Conservation (phyloP, 2,888 invertebrate genomes). For the Drosophila meridiana region DNA sequence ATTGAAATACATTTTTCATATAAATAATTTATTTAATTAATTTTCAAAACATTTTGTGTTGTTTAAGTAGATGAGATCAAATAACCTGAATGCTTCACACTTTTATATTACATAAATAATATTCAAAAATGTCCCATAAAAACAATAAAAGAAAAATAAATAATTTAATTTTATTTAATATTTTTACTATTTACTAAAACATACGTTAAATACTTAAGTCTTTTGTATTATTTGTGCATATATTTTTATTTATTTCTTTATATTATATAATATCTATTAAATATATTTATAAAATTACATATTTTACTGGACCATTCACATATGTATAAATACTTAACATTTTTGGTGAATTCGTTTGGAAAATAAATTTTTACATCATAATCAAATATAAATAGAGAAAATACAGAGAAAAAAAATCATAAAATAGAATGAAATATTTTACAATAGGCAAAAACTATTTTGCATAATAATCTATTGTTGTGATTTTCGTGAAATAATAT, state of each 20-base stretch:
- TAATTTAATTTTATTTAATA: too few relatives aligned
- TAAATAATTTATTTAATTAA: too few relatives aligned
- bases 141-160: too few relatives aligned
- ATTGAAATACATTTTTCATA: too few relatives aligned
- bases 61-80: too few relatives aligned
- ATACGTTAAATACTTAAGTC: too few relatives aligned
- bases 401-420: not conserved
- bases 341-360: not conserved
- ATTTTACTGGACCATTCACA: not conserved
- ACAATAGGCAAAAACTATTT: slow-evolving; percentile 36
- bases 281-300: not conserved
- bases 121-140: too few relatives aligned
- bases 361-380: not conserved
- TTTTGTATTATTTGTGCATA: too few relatives aligned
- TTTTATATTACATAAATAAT: too few relatives aligned
- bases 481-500: slow-evolving; percentile 27
- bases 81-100: too few relatives aligned
- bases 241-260: not conserved
- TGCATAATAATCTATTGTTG: slow-evolving; percentile 43
- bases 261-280: not conserved
- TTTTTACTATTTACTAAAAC: too few relatives aligned
- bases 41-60: too few relatives aligned
- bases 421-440: not conserved
- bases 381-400: not conserved
- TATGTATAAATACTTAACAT: not conserved